Evolutionary conservation across 2,888 invertebrate species (phyloP), one percentile per base, ranked within the genome.

Genomic region (Aquatica leii): DNA sequence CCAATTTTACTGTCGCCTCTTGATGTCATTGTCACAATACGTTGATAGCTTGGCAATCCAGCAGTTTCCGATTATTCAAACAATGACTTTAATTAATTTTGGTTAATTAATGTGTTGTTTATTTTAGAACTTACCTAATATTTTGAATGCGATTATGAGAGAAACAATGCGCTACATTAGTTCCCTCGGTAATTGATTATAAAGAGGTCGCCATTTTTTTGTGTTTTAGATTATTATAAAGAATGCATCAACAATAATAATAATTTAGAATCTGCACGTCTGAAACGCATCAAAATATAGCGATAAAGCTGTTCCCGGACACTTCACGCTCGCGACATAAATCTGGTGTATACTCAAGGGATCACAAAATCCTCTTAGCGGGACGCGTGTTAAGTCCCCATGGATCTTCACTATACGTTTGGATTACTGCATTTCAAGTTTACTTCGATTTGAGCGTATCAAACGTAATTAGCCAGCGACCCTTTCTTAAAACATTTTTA

Each of bases 321-420:
- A 74, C 74, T 77, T 77, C 77, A 78, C 77, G 78, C 76, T 73
- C 74, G 72, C 75, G 79, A 79, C 78, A 80, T 80, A 80, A 80
- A 80, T 80, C 80, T 79, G 74, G 74, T 74, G 72, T 74, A 70
- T 71, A 75, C 77, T 69, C 76, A 61, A 60, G 77, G 76, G 76
- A 76, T 74, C 72, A 68, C 69, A 66, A 76, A 79, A 79, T 79
- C 78, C 78, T 79, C 78, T 79, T 79, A 79, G 76, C 69, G 74
- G 70, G 71, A 72, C 75, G 75, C 74, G 76, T 77, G 75, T 73
- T 74, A 50, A 65, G 74, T 75, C 76, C 74, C 74, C 70, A 73
- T 73, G 76, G 75, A 76, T 77, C 73, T 76, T 75, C 72, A 72
- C 74, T 74, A 74, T 73, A 74, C 74, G 69, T 51, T 70, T 73